Evolutionary conservation across 2,888 invertebrate genomes (phyloP), one percentile per base, ranked within the genome.

Genomic region (Andricus quercusramuli): DNA sequence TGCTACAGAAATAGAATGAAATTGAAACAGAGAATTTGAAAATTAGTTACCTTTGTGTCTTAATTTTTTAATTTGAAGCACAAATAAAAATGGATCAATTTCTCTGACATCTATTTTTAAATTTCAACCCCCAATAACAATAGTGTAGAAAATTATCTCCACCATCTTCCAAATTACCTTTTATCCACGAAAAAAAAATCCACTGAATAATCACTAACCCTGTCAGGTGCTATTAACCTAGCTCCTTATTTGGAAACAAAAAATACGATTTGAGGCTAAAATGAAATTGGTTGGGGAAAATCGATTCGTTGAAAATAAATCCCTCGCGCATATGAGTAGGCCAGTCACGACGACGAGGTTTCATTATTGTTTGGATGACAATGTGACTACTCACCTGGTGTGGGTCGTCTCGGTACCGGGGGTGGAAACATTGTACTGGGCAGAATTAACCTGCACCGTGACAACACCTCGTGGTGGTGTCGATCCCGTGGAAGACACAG

Each of bases 391-490:
- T 88, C 85, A 90, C 91, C 90, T 91, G 88, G 85, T 86, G 83
- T 90, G 90, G 79, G 89, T 91, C 82, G 89, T 89, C 84, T 91
- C 90, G 80, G 88, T 84, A 81, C 87, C 89, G 84, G 87, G 84
- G 80, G 87, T 89, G 83, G 90, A 90, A 84, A 87, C 87, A 87
- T 90, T 90, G 89, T 90, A 86, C 84, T 88, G 89, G 84, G 90
- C 84, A 88, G 91, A 86, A 86, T 90, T 64, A 82, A 86, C 86
- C 84, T 89, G 89, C 86, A 90, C 37, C 1, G 37, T 37, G 37
- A 37, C 86, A 86, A 90, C 80, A 85, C 90, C 86, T 88, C 90
- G 88, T 81, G 88, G 85, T 59, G 88, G 85, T 65, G 88, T 89
- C 67, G 89, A 89, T 82, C 87, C 86, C 81, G 89, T 84, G 80